Evolutionary conservation across 1,140 invertebrate species (phyloP), one percentile per base, ranked within the genome.

Genomic region (Phocides pigmalion): DNA sequence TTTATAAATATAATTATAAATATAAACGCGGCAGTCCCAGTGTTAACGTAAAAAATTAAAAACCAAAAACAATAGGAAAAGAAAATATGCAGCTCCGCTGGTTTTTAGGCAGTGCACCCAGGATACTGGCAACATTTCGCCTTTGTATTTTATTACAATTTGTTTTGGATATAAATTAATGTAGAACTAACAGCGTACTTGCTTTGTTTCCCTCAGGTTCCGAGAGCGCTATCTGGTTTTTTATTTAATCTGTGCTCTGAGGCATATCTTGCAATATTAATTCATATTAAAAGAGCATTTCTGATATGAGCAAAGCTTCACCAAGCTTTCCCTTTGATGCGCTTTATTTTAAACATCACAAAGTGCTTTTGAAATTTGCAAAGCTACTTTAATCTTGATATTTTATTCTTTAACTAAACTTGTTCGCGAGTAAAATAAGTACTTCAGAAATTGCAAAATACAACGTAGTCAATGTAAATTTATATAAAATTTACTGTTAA

Each of bases 321-420:
- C 8, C 6, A 2, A 42, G 41, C 41, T 42, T 42, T 16, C 50
- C n/a, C 32, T 53, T 53, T 53, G 50, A 53, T 53, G 50, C 32
- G 50, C 17, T 20, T 16, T 16, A 14, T 51, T 39, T 53, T 37
- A 53, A 53, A 53, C 50, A 53, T 53, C 39, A 53, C 50, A 37
- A 51, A 53, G 50, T 37, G 50, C 50, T 53, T 53, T 49, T 53
- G 15, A 51, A 51, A 32, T 53, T 53, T 20, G 50, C 32, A 3
- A 19, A 53, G 50, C 35, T 20, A 39, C 50, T 53, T 53, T 53
- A 53, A 53, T 53, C 50, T 19, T 53, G 50, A 53, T 53, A 53
- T 53, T 53, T 53, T 39, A 53, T 53, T 53, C 50, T 53, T 53
- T 53, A 53, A 37, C 50, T 14, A 19, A 39, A 53, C 50, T 53